Percentiles rank a stretch among this genome's conserved stretches.
phyloP scores from a whole-genome alignment of 37 sponge, comb jelly and placozoan species.

The Axinella damicornis region DNA sequence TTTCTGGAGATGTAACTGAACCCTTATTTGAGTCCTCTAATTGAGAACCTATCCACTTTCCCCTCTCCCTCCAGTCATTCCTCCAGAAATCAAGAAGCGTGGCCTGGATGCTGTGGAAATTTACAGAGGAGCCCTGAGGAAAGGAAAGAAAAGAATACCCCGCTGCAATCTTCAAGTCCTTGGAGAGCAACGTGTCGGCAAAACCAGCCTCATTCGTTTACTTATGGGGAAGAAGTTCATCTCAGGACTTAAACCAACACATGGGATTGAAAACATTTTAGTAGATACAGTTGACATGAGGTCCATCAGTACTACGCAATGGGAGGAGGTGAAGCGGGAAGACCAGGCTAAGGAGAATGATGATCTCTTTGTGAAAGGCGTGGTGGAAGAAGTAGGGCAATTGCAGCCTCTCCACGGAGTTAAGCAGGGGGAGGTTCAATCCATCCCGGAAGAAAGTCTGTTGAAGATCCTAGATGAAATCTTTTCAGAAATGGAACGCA shows the following conservation, averaged over 20 bases:
- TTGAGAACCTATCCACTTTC: no score
- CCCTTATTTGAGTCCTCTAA: background rate
- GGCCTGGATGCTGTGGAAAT: conserved; percentile 13
- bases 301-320: background rate
- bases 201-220: conserved; percentile 28
- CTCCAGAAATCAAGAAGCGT: conserved; percentile 24
- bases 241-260: conserved; percentile 5
- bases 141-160: conserved; percentile 42
- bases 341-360: background rate
- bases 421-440: background rate
- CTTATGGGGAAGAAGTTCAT: conserved; percentile 18
- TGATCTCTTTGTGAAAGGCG: background rate
- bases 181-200: conserved; percentile 59
- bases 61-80: conserved; percentile 14
- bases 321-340: background rate
- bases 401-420: background rate
- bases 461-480: background rate
- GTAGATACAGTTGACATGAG: conserved; percentile 28
- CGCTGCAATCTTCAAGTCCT: conserved; percentile 46
- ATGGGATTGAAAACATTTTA: conserved; percentile 31
- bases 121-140: background rate
- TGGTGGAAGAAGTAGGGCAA: background rate
- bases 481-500: background rate
- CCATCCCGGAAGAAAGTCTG: background rate
- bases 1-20: no score